Evolutionary conservation across 2,797 vertebrate genomes (phyloP), one percentile per base, ranked within the genome.

Genomic region (Salmo trutta): DNA sequence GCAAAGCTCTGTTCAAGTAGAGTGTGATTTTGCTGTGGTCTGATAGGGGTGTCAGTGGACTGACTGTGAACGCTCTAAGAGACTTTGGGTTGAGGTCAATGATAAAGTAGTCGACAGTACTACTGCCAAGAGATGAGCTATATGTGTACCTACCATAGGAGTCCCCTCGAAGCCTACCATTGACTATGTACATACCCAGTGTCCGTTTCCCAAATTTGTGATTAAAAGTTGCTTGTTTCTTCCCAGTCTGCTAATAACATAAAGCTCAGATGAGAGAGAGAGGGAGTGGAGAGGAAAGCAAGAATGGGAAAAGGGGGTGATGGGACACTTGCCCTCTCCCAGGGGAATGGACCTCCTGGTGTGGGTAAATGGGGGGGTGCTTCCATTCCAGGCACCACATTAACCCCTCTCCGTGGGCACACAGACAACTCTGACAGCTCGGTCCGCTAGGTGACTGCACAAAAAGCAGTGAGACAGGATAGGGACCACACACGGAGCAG

Each of bases 201-300:
- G 36, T 36, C 7, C 36, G 6, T 36, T 36, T 36, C 36, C 36
- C 41, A 41, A 54, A 59, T 54, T 29, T 36, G 67, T 56, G 27
- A 69, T 33, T 36, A 33, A 62, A 62, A 73, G 71, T 73, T 24
- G 15, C 17, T n/a, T 75, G 15, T 70, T 41, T 54, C 52, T 19
- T 51, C 70, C n/a, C 21, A 12, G 47, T 71, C 41, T 52, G n/a
- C 21, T 65, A 15, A 77, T 62, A 77, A 75, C 77, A 77, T 81
- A 85, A 81, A 81, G 74, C 73, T 27, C 2, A 14, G 72, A 67
- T 73, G 77, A 36, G 51, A 17, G 31, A 62, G 10, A 76, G 86
- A 79, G 80, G 51, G 41, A 17, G 27, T 54, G n/a, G 59, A 76
- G 82, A 53, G n/a, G 62, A 76, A 80, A 53, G 29, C 29, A 53